Base-by-base conservation (phyloP, 2,797 vertebrate species). In the Sphaeramia orbicularis region DNA sequence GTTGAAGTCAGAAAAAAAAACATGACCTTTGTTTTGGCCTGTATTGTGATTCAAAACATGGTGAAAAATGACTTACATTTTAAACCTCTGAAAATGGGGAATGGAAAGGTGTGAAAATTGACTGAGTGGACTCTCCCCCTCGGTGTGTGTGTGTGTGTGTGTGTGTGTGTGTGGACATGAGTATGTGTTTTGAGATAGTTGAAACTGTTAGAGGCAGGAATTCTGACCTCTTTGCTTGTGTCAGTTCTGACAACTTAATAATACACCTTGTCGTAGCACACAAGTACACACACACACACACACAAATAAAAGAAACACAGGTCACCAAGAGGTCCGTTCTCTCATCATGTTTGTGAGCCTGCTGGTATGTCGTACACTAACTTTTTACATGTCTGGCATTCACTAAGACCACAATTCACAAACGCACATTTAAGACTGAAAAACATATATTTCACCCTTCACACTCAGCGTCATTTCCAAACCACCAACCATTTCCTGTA, bases 201-300 rank as follows among this genome's bases (percentile, higher is more conserved):
- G 71, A 59, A 76, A 48, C 81, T 70, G 78, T 81, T 82, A 78
- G 35, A 53, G 48, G 82, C 92, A 95, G 63, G 96, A 67, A 65
- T 83, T 86, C 57, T 74, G 72, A 86, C 71, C 67, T 74, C 56
- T 75, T 71, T 62, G 52, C 72, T 81, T 96, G 10, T 96, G 95
- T 91, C 96, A 95, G 16, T 1, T 41, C 68, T 71, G 79, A 76
- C 70, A 82, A 27, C 52, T 65, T 60, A 80, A 83, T 82, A 76
- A 84, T 65, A 74, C 43, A 54, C 14, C 59, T 64, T 71, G 71
- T 77, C 79, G 76, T 65, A 80, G 73, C 52, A 43, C 49, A 54
- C 59, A 30, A 21, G 19, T 43, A 16, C 24, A 43, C 37, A 65
- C 37, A 45, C 54, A 43, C 18, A 72, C 9, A 9, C 52, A 19